These are phyloP conservation scores for Chrysogorgia sp. DNA, from an alignment of 92 coral and sea anemone genomes.

Conservation along the genomic window DNA sequence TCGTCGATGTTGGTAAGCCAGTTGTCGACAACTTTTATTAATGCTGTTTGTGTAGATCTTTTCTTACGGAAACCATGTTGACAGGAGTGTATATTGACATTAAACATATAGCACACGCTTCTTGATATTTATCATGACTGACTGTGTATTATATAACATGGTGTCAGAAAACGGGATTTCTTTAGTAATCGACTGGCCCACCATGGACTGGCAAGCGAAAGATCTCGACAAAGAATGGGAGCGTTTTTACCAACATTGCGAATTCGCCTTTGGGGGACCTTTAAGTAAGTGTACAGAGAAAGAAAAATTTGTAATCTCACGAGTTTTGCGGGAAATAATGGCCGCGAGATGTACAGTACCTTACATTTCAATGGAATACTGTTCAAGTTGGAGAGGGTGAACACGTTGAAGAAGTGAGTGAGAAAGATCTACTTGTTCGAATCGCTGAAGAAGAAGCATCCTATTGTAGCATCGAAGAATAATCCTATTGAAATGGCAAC, in stretches of 20 bases:
- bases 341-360: constrained; percentile 43
- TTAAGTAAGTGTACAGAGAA: constrained; percentile 8
- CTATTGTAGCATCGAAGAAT: constrained; percentile 51
- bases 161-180: constrained; percentile 15
- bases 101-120: too few species aligned
- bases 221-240: constrained; percentile 7
- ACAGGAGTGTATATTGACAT: too few species aligned
- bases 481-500: constrained; percentile 66
- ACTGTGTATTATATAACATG: constrained; percentile 46
- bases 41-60: too few species aligned
- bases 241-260: constrained; percentile 32
- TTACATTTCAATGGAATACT: constrained; percentile 47
- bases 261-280: neutral
- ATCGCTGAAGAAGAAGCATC: constrained; percentile 54
- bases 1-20: too few species aligned
- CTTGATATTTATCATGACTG: too few species aligned
- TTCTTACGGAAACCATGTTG: too few species aligned
- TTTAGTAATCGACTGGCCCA: neutral
- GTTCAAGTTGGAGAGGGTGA: constrained; percentile 38
- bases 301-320: constrained; percentile 54
- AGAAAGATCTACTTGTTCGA: constrained; percentile 47
- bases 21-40: too few species aligned
- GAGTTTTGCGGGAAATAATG: constrained; percentile 61
- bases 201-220: constrained; percentile 2
- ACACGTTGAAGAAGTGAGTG: neutral